A percentile compares a stretch with the other conserved stretches of the same genome.
phyloP scores from a whole-genome alignment of 1,140 invertebrate species.

The Helicoverpa zea region DNA sequence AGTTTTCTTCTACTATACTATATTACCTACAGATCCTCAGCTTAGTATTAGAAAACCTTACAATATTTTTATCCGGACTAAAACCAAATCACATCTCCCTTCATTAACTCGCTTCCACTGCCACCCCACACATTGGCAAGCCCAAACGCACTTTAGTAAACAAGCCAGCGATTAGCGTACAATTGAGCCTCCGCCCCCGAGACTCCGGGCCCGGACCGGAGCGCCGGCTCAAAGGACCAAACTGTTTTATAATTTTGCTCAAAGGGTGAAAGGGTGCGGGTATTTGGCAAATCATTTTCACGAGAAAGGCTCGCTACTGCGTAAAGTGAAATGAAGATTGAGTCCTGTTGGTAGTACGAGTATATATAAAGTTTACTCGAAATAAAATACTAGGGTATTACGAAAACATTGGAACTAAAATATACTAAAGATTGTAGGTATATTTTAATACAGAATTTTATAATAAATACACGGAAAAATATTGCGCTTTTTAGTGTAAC shows the following conservation, averaged over 20 bases:
- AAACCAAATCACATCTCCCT: background rate
- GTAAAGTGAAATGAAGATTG: background rate
- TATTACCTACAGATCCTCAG: no score
- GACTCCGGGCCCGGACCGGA: background rate
- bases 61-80: no score
- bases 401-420: background rate
- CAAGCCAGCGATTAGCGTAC: conserved; percentile 63
- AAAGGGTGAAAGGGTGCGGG: conserved; percentile 35
- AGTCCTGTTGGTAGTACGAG: background rate
- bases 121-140: conserved; percentile 9
- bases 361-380: no score
- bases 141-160: conserved; percentile 65
- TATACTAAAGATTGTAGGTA: background rate
- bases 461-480: no score
- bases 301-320: background rate
- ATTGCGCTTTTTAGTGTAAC: no score
- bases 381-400: no score
- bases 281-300: conserved; percentile 45
- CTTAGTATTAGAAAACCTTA: background rate
- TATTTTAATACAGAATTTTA: background rate
- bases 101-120: conserved; percentile 5
- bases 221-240: conserved; percentile 39
- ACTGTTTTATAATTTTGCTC: conserved; percentile 48
- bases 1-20: no score
- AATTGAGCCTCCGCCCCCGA: conserved; percentile 51